phyloP scores from a whole-genome alignment of 1,140 invertebrate genomes.

The Coptotermes formosanus region DNA sequence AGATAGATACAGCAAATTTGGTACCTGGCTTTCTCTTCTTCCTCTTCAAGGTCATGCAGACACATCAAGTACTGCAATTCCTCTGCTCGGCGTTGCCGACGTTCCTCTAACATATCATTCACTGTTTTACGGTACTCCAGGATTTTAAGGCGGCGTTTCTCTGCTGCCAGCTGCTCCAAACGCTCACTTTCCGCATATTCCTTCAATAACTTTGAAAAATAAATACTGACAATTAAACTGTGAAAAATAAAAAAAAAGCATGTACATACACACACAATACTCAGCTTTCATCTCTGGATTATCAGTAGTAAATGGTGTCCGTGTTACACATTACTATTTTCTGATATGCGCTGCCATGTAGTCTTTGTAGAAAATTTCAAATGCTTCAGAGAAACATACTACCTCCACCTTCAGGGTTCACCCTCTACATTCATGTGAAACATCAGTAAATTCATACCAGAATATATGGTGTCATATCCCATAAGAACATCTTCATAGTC shows the following conservation, averaged over 20 bases:
- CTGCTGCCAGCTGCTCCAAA: slow-evolving; percentile 23
- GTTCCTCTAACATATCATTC: slow-evolving; percentile 11
- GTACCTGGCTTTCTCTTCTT: slow-evolving; percentile 25
- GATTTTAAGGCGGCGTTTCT: slow-evolving; percentile 5
- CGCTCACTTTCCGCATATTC: slow-evolving; percentile 20
- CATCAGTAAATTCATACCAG: too few species aligned
- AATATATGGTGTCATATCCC: too few species aligned
- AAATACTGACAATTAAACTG: neutral
- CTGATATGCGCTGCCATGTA: too few species aligned
- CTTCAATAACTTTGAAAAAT: neutral
- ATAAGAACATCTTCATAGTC: too few species aligned
- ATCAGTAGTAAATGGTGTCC: too few species aligned
- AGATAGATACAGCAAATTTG: too few species aligned
- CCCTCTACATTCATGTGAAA: too few species aligned
- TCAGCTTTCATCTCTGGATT: neutral
- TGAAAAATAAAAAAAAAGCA: neutral
- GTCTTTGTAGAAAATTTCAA: too few species aligned
- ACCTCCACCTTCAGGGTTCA: too few species aligned
- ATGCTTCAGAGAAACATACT: too few species aligned
- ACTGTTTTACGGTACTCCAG: slow-evolving; percentile 13
- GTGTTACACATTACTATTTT: too few species aligned
- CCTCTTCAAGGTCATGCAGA: neutral
- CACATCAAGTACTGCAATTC: neutral
- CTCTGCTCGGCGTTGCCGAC: slow-evolving; percentile 10
- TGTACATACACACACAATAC: neutral